These are phyloP conservation scores for Girardinichthys multiradiatus DNA, from an alignment of 2,113 vertebrate species.

Conservation along the genomic window DNA sequence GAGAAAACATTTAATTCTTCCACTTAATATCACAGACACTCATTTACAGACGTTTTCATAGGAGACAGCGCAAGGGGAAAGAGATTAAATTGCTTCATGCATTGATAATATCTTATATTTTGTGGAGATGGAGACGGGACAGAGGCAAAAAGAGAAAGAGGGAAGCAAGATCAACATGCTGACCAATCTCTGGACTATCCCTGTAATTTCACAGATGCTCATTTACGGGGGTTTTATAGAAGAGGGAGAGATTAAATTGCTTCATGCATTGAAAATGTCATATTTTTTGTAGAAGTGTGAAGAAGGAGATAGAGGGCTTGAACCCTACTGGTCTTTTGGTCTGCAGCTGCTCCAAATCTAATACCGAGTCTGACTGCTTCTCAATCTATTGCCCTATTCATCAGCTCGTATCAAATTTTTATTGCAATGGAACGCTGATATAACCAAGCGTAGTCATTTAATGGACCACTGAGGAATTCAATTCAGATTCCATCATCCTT, in stretches of 20 bases:
- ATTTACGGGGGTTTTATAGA: constrained; percentile 66
- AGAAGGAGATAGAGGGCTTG: constrained; percentile 68
- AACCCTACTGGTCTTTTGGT: constrained; percentile 56
- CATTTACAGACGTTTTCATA: constrained; percentile 76
- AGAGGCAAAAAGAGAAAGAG: constrained; percentile 44
- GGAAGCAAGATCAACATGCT: constrained; percentile 49
- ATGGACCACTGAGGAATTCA: constrained; percentile 29
- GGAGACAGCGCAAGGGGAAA: constrained; percentile 57
- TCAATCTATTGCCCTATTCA: constrained; percentile 44
- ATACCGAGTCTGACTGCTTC: constrained; percentile 55
- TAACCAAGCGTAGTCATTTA: constrained; percentile 44
- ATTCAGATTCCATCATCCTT: constrained; percentile 5
- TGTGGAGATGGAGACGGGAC: constrained; percentile 50
- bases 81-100: constrained; percentile 79
- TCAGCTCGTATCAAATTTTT: constrained; percentile 49
- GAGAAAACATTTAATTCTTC: constrained; percentile 65
- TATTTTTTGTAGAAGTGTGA: constrained; percentile 66
- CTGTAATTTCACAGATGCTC: constrained; percentile 72
- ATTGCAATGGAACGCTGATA: constrained; percentile 37
- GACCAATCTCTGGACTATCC: constrained; percentile 66
- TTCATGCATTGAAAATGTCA: constrained; percentile 78
- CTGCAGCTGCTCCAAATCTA: constrained; percentile 59
- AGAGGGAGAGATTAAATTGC: constrained; percentile 72
- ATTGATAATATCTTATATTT: constrained; percentile 79
- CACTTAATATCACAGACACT: constrained; percentile 75